Evolutionary conservation across 1,140 invertebrate genomes (phyloP), one percentile per base, ranked within the genome.

Genomic region (Zaprionus lachaisei): DNA sequence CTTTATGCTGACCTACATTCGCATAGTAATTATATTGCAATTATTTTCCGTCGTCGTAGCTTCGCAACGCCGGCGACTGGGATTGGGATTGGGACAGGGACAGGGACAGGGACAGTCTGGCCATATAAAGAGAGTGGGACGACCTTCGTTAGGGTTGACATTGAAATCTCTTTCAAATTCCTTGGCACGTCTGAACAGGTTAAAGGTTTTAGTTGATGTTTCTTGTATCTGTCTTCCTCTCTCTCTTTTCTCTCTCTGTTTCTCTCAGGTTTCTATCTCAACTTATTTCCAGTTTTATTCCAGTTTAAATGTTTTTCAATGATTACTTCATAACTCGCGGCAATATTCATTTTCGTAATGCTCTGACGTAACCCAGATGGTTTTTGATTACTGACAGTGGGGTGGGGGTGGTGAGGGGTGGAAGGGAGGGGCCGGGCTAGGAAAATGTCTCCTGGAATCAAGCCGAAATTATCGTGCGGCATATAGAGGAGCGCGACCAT

Each of bases 401-500:
- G 15, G 14, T 20, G 20, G 37, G 31, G n/a, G 24, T 11, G 17
- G 1, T 11, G 17, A 12, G 38, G 15, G 38, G 38, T n/a, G 38
- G 38, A n/a, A n/a, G 44, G 17, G 41, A 26, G 64, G 34, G 28
- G 63, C 56, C 54, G 26, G 28, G 55, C 47, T 51, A 51, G 47
- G 60, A 41, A 77, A 67, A 75, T 85, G 70, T 79, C 76, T 68
- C 80, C 80, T 72, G 77, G 54, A 72, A 72, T 78, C 41, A 69
- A 72, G 71, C 74, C 72, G 51, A 85, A 81, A 86, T 78, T 81
- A 85, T 79, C 72, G 77, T 77, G 79, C 47, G 47, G 47, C 67
- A 71, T 73, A 68, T 49, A 14, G 72, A 69, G 73, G 66, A 67
- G 82, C 75, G 72, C 80, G 70, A 76, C 55, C 66, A 83, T 89